Evolutionary conservation across 2,888 invertebrate genomes (phyloP), one percentile per base, ranked within the genome.

Genomic region (Ectemnius continuus): DNA sequence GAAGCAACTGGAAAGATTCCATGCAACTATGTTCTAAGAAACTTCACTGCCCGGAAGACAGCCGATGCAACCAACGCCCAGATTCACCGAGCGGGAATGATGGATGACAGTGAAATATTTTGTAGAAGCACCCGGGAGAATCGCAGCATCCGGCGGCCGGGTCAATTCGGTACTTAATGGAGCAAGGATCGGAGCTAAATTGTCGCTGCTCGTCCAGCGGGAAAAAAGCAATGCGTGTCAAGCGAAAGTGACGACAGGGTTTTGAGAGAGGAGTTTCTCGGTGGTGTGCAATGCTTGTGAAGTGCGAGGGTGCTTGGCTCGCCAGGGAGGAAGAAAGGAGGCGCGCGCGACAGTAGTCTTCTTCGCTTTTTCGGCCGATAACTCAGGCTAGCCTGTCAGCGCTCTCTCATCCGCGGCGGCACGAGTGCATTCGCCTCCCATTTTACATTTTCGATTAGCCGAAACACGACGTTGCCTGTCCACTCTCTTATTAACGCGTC

Each of bases 401-500:
- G 67, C 28, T 16, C 52, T 64, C 68, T 60, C 69, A 67, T 74
- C 61, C 58, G 65, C 57, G 67, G 65, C 57, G 67, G 57, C 57
- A 48, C 61, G 45, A 61, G 23, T 2, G 65, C 70, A 68, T 66
- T 79, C 77, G 82, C 67, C 73, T 81, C 70, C 67, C 82, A 78
- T 80, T 82, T 82, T 74, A 70, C 82, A 75, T 80, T 76, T 82
- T 80, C 82, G 82, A 82, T 82, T 82, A 71, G 79, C 80, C 80
- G 82, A 80, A 78, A 82, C 82, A 76, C 76, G 70, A 68, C 63
- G 60, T 57, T 26, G 60, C 67, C 67, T 62, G 73, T 70, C 73
- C 71, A 60, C 63, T 68, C 73, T 63, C 70, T 75, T 71, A 75
- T 76, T 78, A 78, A 76, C 79, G 80, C 67, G 68, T 78, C 82